phyloP scores from a whole-genome alignment of 2,888 invertebrate species.

The Spodoptera littoralis region DNA sequence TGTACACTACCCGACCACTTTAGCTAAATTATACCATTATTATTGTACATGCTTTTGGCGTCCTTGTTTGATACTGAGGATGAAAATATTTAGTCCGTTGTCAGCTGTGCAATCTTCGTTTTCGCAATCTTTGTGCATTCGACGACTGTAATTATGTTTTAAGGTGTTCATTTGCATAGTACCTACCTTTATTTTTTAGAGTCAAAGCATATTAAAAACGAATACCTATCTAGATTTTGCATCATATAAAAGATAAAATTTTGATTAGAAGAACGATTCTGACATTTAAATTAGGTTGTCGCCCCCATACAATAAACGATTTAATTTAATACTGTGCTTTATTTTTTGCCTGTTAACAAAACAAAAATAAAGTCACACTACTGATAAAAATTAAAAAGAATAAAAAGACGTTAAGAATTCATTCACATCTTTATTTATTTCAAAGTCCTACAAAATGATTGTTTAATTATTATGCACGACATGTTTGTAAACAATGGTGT shows the following conservation, averaged over 20 bases:
- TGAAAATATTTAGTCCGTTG: conserved; percentile 35
- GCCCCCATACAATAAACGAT: too few relatives aligned
- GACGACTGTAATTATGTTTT: too few relatives aligned
- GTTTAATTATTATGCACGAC: conserved; percentile 1
- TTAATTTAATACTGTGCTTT: too few relatives aligned
- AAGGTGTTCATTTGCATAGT: too few relatives aligned
- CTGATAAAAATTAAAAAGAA: background rate
- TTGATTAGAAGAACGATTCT: too few relatives aligned
- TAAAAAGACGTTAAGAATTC: background rate
- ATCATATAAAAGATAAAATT: too few relatives aligned
- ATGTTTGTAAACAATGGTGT: conserved; percentile 28
- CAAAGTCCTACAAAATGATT: background rate
- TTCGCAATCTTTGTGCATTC: too few relatives aligned
- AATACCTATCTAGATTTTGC: too few relatives aligned
- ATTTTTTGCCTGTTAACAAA: too few relatives aligned
- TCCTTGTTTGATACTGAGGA: conserved; percentile 46
- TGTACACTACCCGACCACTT: conserved; percentile 51
- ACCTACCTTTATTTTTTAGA: too few relatives aligned
- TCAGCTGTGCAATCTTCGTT: conserved; percentile 2
- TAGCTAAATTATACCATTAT: conserved; percentile 59
- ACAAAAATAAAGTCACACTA: background rate
- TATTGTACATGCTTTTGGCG: conserved; percentile 45
- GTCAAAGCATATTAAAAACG: too few relatives aligned
- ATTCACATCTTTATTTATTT: background rate
- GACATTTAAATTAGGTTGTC: too few relatives aligned